These are phyloP conservation scores for Cydia pomonella DNA, from an alignment of 1,140 invertebrate genomes.

Conservation along the genomic window DNA sequence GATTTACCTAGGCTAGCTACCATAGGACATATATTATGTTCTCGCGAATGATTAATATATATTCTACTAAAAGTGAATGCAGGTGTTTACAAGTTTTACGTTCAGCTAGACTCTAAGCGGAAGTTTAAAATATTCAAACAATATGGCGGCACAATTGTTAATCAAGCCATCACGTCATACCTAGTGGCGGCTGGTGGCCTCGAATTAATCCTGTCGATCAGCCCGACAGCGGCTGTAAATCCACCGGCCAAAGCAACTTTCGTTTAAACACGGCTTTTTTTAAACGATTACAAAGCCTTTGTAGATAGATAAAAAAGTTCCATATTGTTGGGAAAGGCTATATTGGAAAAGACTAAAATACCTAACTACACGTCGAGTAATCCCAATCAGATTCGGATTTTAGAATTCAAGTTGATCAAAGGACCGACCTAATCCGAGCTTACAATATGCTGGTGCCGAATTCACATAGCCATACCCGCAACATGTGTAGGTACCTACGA, in stretches of 20 bases:
- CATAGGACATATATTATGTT: not conserved
- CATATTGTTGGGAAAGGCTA: too few species aligned
- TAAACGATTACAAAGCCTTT: not conserved
- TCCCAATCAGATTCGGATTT: not conserved
- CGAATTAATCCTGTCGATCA: slow-evolving; percentile 31
- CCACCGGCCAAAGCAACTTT: not conserved
- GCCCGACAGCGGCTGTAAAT: slow-evolving; percentile 25
- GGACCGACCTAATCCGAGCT: not conserved
- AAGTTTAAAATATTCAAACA: slow-evolving; percentile 5
- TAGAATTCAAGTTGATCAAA: not conserved
- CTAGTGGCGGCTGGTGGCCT: not conserved
- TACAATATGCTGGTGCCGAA: too few species aligned
- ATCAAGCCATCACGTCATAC: not conserved
- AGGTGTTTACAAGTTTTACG: not conserved
- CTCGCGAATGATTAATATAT: too few species aligned
- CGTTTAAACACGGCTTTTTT: not conserved
- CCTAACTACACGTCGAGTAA: too few species aligned
- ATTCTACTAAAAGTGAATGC: not conserved
- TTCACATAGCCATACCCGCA: not conserved
- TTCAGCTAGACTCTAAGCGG: not conserved
- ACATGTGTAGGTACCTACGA: not conserved
- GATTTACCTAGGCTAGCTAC: too few species aligned
- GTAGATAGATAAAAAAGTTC: not conserved
- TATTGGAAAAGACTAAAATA: not conserved
- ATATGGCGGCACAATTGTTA: not conserved